Conservation (phyloP, 2,113 vertebrate species). For the Oreochromis niloticus region DNA sequence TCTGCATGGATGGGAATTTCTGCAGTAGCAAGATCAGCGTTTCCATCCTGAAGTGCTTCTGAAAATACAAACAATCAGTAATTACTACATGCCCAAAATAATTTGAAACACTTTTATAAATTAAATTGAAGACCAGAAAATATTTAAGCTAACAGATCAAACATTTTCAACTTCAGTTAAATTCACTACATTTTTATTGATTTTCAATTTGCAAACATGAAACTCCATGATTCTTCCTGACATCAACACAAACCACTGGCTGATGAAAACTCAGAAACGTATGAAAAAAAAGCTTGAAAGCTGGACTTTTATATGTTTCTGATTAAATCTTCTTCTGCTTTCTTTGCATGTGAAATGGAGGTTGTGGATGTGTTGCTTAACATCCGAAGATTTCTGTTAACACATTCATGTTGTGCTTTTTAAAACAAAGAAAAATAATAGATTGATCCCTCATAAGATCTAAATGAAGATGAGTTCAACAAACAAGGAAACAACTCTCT, state of each 20-base stretch:
- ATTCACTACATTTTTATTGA: not conserved
- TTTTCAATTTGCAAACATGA: not conserved
- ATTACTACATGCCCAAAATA: not conserved
- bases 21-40: not conserved
- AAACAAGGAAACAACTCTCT: not conserved
- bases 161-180: not conserved
- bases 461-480: too few species aligned
- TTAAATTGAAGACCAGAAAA: not conserved
- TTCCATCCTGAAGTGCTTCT: not conserved
- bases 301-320: not conserved
- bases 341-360: not conserved
- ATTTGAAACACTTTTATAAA: not conserved
- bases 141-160: not conserved
- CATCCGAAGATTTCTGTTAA: not conserved
- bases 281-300: accelerated
- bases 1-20: not conserved
- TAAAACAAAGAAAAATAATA: not conserved
- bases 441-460: too few species aligned
- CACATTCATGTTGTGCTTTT: not conserved
- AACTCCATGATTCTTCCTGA: not conserved
- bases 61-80: not conserved
- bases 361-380: not conserved
- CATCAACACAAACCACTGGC: not conserved
- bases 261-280: not conserved
- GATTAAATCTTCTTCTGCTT: not conserved